Conservation (phyloP, 2,113 vertebrate genomes). For the Chlorodrepanis virens region DNA sequence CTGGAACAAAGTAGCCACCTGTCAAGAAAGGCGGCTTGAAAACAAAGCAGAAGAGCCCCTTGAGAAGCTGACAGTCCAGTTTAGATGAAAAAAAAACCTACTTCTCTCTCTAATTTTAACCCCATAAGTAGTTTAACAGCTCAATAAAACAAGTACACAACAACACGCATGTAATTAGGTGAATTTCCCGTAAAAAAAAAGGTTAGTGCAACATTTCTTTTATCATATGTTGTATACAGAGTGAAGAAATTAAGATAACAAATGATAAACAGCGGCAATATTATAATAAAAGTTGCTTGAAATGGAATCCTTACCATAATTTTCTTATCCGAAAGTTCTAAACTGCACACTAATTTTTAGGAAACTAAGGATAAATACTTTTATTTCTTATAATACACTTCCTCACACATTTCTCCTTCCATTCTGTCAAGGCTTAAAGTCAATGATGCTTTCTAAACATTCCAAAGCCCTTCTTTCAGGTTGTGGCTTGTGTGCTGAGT, state of each 20-base stretch:
- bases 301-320: not conserved
- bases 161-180: not conserved
- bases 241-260: not conserved
- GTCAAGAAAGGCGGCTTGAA: constrained; percentile 54
- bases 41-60: not conserved
- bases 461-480: not conserved
- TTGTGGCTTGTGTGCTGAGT: not conserved
- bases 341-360: not conserved
- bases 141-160: not conserved
- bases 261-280: not conserved
- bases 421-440: not conserved
- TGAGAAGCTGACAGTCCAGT: constrained; percentile 62
- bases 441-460: not conserved
- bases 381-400: not conserved
- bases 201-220: not conserved
- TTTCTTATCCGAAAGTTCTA: not conserved
- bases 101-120: not conserved
- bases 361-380: not conserved
- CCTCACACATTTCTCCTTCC: not conserved
- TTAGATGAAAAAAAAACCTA: constrained; percentile 50
- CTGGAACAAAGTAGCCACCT: constrained; percentile 69
- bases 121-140: not conserved
- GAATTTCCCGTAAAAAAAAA: not conserved
- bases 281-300: not conserved
- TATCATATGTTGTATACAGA: not conserved